Base-by-base conservation (phyloP, 2,888 invertebrate genomes). In the Macrostomum cliftonense region DNA sequence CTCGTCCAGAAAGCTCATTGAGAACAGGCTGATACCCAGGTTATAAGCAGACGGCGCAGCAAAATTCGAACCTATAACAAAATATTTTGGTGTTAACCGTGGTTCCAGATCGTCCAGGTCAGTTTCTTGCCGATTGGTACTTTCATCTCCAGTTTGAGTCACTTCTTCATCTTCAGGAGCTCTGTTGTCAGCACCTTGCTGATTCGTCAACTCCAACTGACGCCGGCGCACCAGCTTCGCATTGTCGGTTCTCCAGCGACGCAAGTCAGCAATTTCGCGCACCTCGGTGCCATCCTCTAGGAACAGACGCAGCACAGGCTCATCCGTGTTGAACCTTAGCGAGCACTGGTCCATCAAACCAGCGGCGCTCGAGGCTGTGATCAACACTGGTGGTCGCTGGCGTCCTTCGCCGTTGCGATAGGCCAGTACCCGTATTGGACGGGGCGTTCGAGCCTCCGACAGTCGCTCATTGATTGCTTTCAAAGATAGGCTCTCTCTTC, bases 321-420 rank as follows among this genome's bases (percentile, higher is more conserved):
- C 60, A 43, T 53, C 61, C 57, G 68, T 51, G 5, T 56, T 57
- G 20, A 69, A 59, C 38, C 62, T 56, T 39, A 57, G 46, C n/a
- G 65, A 64, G 46, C 62, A 61, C 55, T 69, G 68, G 44, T 58
- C 58, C 47, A 68, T 53, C 38, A 68, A 58, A 49, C 68, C 68
- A 40, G 61, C 55, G 20, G 68, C 57, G 45, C 64, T 65, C 5
- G 67, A 67, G 11, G 67, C 67, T 52, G 65, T 60, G 37, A 68
- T 58, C 9, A 67, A 55, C 52, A 65, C 63, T 5, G 64, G 65
- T 16, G 58, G 57, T 45, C 61, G 58, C 45, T 61, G 52, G 42
- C 67, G 54, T 2, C 67, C 67, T 40, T 67, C 67, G 2, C 68
- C 68, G 57, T 69, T 69, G 55, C 62, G 64, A 57, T 67, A 68